Conservation (phyloP, 2,113 vertebrate species). For the Gavialis gangeticus region DNA sequence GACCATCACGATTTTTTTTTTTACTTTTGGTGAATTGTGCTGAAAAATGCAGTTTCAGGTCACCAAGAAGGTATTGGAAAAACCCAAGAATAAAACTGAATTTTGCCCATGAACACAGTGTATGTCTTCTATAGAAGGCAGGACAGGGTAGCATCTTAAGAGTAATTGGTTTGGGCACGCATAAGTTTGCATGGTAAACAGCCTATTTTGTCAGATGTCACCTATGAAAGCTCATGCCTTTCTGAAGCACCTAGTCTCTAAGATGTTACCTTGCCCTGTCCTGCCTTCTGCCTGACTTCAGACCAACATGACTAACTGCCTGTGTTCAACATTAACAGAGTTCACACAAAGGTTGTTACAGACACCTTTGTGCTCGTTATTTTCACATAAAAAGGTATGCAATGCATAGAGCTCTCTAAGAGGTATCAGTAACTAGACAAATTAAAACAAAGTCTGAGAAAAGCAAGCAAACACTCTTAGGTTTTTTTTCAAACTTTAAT, state of each 20-base stretch:
- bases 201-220: too few species aligned
- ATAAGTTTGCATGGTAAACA: too few species aligned
- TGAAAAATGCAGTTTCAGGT: too few species aligned
- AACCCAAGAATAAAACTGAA: background rate
- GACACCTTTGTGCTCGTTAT: background rate
- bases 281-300: too few species aligned
- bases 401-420: background rate
- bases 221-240: too few species aligned
- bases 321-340: too few species aligned
- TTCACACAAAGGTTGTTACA: background rate
- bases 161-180: too few species aligned
- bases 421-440: background rate
- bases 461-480: background rate
- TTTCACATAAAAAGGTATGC: background rate
- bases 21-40: too few species aligned
- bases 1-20: too few species aligned
- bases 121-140: background rate
- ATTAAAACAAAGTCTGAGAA: background rate
- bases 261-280: too few species aligned
- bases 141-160: background rate
- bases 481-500: background rate
- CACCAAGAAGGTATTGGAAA: background rate
- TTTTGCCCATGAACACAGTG: background rate
- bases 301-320: too few species aligned
- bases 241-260: too few species aligned